Conservation (phyloP, 2,113 vertebrate species). For the Uria lomvia region DNA sequence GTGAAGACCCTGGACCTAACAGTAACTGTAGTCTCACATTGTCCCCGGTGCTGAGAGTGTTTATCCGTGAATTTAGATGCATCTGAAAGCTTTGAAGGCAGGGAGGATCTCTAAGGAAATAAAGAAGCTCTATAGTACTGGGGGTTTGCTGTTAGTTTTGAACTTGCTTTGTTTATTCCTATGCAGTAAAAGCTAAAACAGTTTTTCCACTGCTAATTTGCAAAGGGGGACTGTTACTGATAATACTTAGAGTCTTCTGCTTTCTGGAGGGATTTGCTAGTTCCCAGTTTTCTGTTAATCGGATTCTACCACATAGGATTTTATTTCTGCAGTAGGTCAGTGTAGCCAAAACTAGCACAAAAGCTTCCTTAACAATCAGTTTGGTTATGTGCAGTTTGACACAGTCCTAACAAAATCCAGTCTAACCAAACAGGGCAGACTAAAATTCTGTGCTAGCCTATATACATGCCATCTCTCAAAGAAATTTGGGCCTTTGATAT, state of each 20-base stretch:
- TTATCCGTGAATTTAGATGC: not conserved
- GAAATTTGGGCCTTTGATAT: not conserved
- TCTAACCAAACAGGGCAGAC: not conserved
- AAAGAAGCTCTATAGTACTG: not conserved
- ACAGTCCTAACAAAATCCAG: not conserved
- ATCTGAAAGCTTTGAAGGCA: not conserved
- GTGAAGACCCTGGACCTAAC: not conserved
- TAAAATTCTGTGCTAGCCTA: not conserved
- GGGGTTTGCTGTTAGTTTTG: not conserved
- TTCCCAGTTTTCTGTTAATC: not conserved
- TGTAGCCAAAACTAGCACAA: not conserved
- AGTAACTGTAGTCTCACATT: not conserved
- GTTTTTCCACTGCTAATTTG: not conserved
- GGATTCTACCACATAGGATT: not conserved
- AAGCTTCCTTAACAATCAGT: not conserved
- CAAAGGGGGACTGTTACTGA: not conserved
- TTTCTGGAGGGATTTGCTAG: not conserved
- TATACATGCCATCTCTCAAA: not conserved
- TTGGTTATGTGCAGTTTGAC: not conserved
- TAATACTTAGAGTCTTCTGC: not conserved
- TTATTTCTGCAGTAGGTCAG: not conserved
- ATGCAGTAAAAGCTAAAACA: not conserved
- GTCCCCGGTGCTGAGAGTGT: not conserved
- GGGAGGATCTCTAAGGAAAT: not conserved
- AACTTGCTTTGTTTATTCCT: not conserved